Evolutionary conservation across 1,140 invertebrate genomes (phyloP).

Genomic region (Solenopsis fugax): DNA sequence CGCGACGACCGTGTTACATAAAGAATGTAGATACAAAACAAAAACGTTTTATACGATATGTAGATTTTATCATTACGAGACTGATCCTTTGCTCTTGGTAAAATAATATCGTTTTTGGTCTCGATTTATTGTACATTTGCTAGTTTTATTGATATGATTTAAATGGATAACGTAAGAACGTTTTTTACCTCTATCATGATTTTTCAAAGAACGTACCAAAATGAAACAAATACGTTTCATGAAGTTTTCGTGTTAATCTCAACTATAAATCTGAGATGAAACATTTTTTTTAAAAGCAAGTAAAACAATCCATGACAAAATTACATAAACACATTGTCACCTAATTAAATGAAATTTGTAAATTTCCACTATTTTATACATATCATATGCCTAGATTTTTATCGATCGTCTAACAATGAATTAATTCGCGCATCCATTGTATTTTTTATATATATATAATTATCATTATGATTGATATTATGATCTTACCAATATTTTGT

Average conservation of each 20-base stretch:
- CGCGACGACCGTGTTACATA: neutral
- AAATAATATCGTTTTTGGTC: conserved; percentile 4
- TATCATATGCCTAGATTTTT: neutral
- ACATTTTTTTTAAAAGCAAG: neutral
- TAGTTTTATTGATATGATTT: neutral
- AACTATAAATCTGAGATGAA: neutral
- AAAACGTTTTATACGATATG: conserved; percentile 64
- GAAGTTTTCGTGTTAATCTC: neutral
- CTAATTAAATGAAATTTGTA: conserved; percentile 10
- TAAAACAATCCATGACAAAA: conserved; percentile 52
- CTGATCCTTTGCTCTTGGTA: neutral
- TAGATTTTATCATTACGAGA: conserved; percentile 53
- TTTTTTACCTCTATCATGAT: conserved; percentile 57
- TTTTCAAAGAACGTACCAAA: conserved; percentile 7
- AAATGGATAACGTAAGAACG: neutral
- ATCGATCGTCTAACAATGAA: conserved; percentile 22
- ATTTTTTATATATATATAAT: conserved; percentile 20
- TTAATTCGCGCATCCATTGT: neutral
- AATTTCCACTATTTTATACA: conserved; percentile 33
- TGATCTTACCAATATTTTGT: neutral
- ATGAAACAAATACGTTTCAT: neutral
- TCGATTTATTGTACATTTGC: conserved; percentile 9
- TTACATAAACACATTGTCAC: neutral
- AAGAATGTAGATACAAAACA: conserved; percentile 45
- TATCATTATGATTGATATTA: neutral